Base-by-base conservation (phyloP, 2,113 vertebrate species). In the Alethe castanea region DNA sequence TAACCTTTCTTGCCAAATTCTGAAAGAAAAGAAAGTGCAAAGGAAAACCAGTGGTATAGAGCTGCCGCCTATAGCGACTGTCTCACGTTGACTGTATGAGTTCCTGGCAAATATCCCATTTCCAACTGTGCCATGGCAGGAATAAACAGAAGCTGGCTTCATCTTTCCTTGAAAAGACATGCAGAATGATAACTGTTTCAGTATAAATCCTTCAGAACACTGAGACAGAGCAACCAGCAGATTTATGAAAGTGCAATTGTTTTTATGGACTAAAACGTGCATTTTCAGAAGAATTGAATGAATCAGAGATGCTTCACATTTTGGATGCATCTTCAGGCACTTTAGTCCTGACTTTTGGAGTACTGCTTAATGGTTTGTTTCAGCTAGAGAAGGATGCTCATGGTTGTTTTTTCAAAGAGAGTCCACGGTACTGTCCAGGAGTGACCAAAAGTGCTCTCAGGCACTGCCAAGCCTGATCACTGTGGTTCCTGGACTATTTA, bases 1-100 rank as follows among this genome's bases (percentile, higher is more conserved):
- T 62, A 98, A 92, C 19, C 98, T 99, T 62, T 94, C 98, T 66
- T 88, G 94, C 12, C 96, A 96, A 77, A 98, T 99, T 35, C 88
- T 98, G 20, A 98, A 97, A 87, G 94, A 98, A 81, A 96, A 94
- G 19, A 97, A 97, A 66, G 62, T 95, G 18, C 95, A 79, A 72
- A 96, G 64, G 71, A 69, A 76, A 86, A 28, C 14, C 7, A 11
- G 14, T 4, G 3, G 1, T 14, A 44, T 96, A 24, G 95, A 91
- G 26, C 57, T 98, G 86, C 96, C 94, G 65, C 76, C n/a, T 12
- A 6, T 98, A 47, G 42, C 71, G 23, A 92, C 88, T 1, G 2
- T 95, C 33, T 81, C 94, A 9, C 95, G 7, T 0, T 88, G 65
- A 85, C 12, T 1, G 2, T n/a, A 35, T n/a, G 54, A 18, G 18